A percentile compares a stretch with the other conserved stretches of the same genome.
phyloP scores from a whole-genome alignment of 2,888 invertebrate genomes.

The Xestia sexstrigata region DNA sequence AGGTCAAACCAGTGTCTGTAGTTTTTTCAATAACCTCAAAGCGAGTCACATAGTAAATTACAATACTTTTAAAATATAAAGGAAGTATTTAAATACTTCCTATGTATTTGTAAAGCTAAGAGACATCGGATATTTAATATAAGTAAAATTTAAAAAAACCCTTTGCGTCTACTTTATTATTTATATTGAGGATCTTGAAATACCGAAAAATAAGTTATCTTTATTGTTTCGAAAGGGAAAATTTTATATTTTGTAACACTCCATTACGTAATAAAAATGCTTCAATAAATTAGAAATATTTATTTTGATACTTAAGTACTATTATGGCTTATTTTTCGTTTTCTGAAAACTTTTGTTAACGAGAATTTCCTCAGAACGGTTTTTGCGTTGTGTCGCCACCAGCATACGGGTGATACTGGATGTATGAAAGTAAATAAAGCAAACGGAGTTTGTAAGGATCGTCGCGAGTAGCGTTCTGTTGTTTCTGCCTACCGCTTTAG shows the following conservation, averaged over 20 bases:
- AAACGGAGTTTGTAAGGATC: background rate
- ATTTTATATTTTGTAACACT: slow-evolving; percentile 15
- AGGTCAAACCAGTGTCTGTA: background rate
- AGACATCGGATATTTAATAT: background rate
- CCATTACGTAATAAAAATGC: slow-evolving; percentile 4
- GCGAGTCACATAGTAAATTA: background rate
- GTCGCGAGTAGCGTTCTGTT: background rate
- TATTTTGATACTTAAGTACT: slow-evolving; percentile 6
- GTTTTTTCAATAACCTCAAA: background rate
- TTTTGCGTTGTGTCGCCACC: background rate
- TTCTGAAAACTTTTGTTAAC: background rate
- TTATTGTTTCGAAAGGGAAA: slow-evolving; percentile 1
- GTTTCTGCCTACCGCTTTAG: background rate
- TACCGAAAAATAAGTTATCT: background rate
- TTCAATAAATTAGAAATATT: slow-evolving; percentile 1
- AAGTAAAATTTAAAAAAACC: background rate
- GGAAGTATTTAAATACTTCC: background rate
- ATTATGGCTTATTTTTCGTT: background rate
- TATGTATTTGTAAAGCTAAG: background rate
- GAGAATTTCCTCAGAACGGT: background rate
- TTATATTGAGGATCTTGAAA: background rate
- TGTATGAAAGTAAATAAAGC: background rate
- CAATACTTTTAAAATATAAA: too few species aligned
- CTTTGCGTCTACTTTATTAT: background rate
- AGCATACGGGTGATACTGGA: background rate